Percentiles rank a stretch among this genome's conserved stretches.
Conservation (phyloP, 2,113 vertebrate species). For the Strigops habroptila region DNA sequence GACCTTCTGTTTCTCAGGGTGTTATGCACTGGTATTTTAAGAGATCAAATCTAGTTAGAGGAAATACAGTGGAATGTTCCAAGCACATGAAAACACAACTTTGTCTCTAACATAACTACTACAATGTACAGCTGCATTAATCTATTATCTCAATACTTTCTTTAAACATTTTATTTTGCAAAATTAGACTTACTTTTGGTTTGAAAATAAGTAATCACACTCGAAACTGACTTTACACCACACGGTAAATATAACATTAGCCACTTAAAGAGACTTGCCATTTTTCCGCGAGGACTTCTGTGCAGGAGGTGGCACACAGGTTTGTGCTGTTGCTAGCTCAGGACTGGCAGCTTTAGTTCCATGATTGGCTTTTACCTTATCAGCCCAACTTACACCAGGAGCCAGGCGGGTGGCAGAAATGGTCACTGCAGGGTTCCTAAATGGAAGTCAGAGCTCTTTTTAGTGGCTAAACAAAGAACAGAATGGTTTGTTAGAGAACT, state of each 20-base stretch:
- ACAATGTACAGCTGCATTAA: background rate
- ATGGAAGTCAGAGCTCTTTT: background rate
- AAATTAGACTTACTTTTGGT: background rate
- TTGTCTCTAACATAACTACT: background rate
- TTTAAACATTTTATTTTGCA: background rate
- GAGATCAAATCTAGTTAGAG: background rate
- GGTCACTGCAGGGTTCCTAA: slow-evolving; percentile 81
- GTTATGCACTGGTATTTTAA: background rate
- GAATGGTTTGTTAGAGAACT: background rate
- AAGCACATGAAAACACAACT: background rate
- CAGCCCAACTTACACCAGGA: slow-evolving; percentile 93
- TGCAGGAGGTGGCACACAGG: slow-evolving; percentile 33
- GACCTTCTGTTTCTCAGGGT: background rate
- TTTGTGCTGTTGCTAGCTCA: slow-evolving; percentile 32
- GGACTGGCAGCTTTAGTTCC: slow-evolving; percentile 55
- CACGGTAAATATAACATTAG: background rate
- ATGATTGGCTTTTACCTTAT: slow-evolving; percentile 91
- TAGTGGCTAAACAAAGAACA: background rate
- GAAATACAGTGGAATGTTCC: background rate
- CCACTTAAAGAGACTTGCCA: slow-evolving; percentile 63
- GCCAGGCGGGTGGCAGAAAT: slow-evolving; percentile 81
- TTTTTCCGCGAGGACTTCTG: slow-evolving; percentile 77
- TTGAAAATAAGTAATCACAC: background rate
- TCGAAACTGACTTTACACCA: background rate
- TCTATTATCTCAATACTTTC: background rate